These are phyloP conservation scores for Scarus forsteni DNA, from an alignment of 2,797 vertebrate genomes.

Conservation along the genomic window DNA sequence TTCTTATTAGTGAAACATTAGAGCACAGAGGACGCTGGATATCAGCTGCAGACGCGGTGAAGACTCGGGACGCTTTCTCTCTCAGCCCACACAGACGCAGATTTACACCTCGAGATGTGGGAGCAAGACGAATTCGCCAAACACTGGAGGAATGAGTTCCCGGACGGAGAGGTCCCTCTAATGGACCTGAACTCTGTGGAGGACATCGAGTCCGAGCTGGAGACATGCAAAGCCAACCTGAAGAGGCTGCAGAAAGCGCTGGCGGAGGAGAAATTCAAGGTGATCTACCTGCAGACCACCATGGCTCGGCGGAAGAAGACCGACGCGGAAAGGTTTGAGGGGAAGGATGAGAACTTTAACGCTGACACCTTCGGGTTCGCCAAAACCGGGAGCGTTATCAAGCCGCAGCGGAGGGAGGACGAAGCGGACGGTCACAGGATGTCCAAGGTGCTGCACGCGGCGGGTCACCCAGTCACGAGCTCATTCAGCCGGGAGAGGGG, in stretches of 20 bases:
- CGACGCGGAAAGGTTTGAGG: slow-evolving; percentile 50
- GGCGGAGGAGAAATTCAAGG: slow-evolving; percentile 94
- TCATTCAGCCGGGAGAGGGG: slow-evolving; percentile 62
- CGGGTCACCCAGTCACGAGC: slow-evolving; percentile 27
- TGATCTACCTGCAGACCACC: slow-evolving; percentile 91
- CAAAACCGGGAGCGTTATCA: slow-evolving; percentile 10
- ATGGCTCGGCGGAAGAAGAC: slow-evolving; percentile 77
- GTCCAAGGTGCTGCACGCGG: slow-evolving; percentile 26
- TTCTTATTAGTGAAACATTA: neutral
- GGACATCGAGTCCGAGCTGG: slow-evolving; percentile 90
- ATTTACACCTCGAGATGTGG: slow-evolving; percentile 82
- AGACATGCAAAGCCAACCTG: slow-evolving; percentile 85
- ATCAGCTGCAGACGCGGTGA: slow-evolving; percentile 18
- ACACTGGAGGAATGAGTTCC: slow-evolving; percentile 93
- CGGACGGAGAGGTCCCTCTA: slow-evolving; percentile 86
- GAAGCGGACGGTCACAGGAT: slow-evolving; percentile 25
- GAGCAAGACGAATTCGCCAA: slow-evolving; percentile 91
- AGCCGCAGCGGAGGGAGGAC: slow-evolving; percentile 18
- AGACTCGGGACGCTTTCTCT: slow-evolving; percentile 14
- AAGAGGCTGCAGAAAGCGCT: slow-evolving; percentile 89
- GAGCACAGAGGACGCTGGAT: slow-evolving; percentile 19
- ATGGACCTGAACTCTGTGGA: slow-evolving; percentile 87
- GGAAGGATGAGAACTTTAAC: slow-evolving; percentile 71
- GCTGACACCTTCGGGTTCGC: slow-evolving; percentile 3
- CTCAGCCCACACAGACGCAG: slow-evolving; percentile 17